Base-by-base conservation (phyloP, 1,140 invertebrate genomes). In the Rhyacophila brunnea region DNA sequence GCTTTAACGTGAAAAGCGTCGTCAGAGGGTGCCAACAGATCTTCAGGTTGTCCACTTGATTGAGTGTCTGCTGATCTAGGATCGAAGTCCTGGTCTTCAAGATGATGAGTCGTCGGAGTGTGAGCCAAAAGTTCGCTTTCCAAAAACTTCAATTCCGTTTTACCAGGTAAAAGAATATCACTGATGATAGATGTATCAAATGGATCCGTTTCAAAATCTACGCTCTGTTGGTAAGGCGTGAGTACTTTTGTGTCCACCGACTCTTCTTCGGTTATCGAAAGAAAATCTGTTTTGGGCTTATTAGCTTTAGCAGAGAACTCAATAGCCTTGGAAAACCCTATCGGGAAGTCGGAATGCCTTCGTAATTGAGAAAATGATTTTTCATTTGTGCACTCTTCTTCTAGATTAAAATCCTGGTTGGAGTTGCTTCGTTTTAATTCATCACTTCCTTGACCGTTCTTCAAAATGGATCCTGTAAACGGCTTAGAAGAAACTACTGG, bases 151-250 rank as follows among this genome's bases (percentile, higher is more conserved):
- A 91, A 68, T 70, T 92, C 89, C 1, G 86, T 84, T 73, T 87
- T 86, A 5, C 86, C 85, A 2, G 88, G 88, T 38, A 83, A 73
- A 14, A 71, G 68, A 10, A 86, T 82, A 60, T 85, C 83, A 14
- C 78, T 77, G 10, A 89, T 87, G 66, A 87, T 87, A 1, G 89
- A 91, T 0, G 91, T 93, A 70, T 93, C 90, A 69, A 93, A 93
- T 0, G 91, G 90, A 76, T 93, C 90, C 47, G 82, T 71, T 49
- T 83, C 80, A 11, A 68, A 58, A 32, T 79, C 73, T 13, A 74
- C 66, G 9, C 65, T 65, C 43, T 80, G 69, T 28, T 71, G 75
- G 1, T 71, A 68, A 1, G 83, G 83, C 68, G 83, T 72, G 68
- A 83, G 66, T 67, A 86, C 71, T 81, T 88, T 71, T 71, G 81